Base-by-base conservation (phyloP, 2,113 vertebrate genomes). In the Paratilapia polleni region DNA sequence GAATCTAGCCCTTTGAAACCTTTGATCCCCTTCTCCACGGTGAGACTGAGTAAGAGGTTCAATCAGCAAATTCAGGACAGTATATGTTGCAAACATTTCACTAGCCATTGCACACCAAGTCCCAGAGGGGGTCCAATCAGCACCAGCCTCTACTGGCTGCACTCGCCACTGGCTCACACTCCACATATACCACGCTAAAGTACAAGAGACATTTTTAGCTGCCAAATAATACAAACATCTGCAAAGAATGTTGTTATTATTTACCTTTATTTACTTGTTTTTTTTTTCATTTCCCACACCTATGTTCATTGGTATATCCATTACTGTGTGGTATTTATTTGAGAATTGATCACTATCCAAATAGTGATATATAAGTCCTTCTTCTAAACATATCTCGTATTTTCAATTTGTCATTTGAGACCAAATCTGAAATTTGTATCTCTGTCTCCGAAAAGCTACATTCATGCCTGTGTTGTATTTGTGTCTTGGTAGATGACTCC, bases 41-140 rank as follows among this genome's bases (percentile, higher is more conserved):
- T 73, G 43, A 74, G 43, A 73, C 73, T 20, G 38, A 70, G 57
- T 83, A 81, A 80, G 83, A 83, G 78, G 77, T 88, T 90, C 78
- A 73, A 38, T 88, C 81, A 80, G 60, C 31, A 88, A 83, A 91
- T 90, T 66, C 66, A 85, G 87, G 89, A 76, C 85, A 89, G 52
- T 80, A 77, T 85, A 59, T 85, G 77, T 59, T 68, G 74, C 52
- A 84, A 84, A 88, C 80, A 85, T 88, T 91, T 90, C 61, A 89
- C 81, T 28, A 22, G 77, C 84, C 84, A 76, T 57, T 89, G 81
- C 86, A 90, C 80, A 89, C 36, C 49, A 38, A 83, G 36, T 41
- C 22, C 75, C 79, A 58, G 41, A 19, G 70, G 82, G 77, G 73
- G 52, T 79, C 86, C 64, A 84, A 63, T 91, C 85, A 89, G 59